Evolutionary conservation across 2,888 invertebrate genomes (phyloP), one percentile per base, ranked within the genome.

Genomic region (Vesta saturnalis): DNA sequence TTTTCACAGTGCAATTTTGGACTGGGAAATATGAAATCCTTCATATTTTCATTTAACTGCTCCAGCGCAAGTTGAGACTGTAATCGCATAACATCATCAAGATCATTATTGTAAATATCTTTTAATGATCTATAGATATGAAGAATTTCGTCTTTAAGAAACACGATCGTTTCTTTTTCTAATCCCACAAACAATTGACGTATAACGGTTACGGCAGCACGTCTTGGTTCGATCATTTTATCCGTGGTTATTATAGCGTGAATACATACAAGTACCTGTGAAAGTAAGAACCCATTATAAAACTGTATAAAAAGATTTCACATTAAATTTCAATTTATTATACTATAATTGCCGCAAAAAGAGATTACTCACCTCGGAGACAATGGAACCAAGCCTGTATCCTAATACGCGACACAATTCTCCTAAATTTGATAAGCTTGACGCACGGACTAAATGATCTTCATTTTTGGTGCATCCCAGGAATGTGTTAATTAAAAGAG

Each of bases 341-440:
- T n/a, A n/a, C n/a, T n/a, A n/a, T n/a, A n/a, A n/a, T n/a, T n/a
- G n/a, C n/a, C n/a, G n/a, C n/a, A n/a, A n/a, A n/a, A n/a, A n/a
- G n/a, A n/a, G 8, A 15, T 12, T 30, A 79, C 81, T 77, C 82
- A 93, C 94, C 89, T 95, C 95, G 72, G 89, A 89, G 63, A 93
- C 85, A 66, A 91, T 88, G 66, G 88, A 85, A 22, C 93, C 93
- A 3, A 95, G 84, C 77, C 90, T 90, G 78, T 91, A 94, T 61
- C 91, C 88, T 49, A 96, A 83, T 1, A 92, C 88, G 73, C 90
- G 86, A 75, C 93, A 93, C 14, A 95, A 86, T 84, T 95, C 94
- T 0, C 93, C 95, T 49, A 96, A 85, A 82, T 94, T 94, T 0
- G 95, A 94, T 61, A 96, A 85, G 77, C 93, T 92, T 1, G 95